Evolutionary conservation across 2,888 invertebrate genomes (phyloP).

Genomic region (Empis livida): DNA sequence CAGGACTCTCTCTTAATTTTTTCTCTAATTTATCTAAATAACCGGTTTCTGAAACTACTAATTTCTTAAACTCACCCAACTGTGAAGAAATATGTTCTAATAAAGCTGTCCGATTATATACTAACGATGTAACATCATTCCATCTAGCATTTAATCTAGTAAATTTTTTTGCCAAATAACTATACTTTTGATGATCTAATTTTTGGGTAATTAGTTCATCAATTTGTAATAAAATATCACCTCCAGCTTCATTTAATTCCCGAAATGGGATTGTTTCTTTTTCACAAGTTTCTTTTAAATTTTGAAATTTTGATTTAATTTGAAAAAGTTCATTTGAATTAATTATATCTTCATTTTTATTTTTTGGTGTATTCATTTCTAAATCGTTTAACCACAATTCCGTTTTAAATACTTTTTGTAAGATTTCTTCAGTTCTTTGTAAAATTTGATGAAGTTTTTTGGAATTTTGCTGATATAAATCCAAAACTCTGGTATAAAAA

Average conservation of each 20-base stretch:
- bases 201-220: constrained; percentile 32
- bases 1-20: constrained; percentile 54
- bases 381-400: constrained; percentile 51
- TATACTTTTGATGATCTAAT: constrained; percentile 35
- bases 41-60: constrained; percentile 56
- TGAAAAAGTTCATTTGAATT: constrained; percentile 59
- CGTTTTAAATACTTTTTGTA: constrained; percentile 25
- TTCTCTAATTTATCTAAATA: constrained; percentile 72
- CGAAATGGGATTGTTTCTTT: constrained; percentile 52
- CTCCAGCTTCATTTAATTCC: constrained; percentile 54
- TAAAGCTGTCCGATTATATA: constrained; percentile 52
- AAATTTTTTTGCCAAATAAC: constrained; percentile 49
- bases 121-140: constrained; percentile 53
- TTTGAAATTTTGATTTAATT: constrained; percentile 55
- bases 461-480: constrained; percentile 23
- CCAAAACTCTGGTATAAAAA: constrained; percentile 26
- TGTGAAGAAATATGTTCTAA: constrained; percentile 64
- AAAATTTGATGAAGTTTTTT: constrained; percentile 24
- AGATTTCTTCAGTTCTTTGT: constrained; percentile 25
- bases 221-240: constrained; percentile 48
- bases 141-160: constrained; percentile 59
- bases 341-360: constrained; percentile 42
- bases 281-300: constrained; percentile 59
- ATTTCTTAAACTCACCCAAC: constrained; percentile 63
- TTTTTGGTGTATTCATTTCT: constrained; percentile 47